Percentiles rank a stretch among this genome's conserved stretches.
phyloP scores from a whole-genome alignment of 2,888 invertebrate species.

The Pyrochroa serraticornis region DNA sequence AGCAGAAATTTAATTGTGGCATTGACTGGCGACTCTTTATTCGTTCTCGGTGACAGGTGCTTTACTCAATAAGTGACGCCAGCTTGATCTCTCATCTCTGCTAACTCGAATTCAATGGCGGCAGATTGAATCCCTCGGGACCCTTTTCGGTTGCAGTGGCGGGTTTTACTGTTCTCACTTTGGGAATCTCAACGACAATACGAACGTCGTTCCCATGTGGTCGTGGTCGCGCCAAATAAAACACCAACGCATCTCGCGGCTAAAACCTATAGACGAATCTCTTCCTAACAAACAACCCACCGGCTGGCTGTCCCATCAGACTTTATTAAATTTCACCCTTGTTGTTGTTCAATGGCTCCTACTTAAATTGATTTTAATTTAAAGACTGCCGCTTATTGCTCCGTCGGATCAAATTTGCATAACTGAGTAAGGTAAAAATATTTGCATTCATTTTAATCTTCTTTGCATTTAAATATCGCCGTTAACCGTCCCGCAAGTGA shows the following conservation, averaged over 20 bases:
- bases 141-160: conserved; percentile 10
- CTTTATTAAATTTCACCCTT: conserved; percentile 26
- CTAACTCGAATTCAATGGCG: conserved; percentile 39
- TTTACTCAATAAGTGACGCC: conserved; percentile 37
- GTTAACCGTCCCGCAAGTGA: conserved; percentile 8
- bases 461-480: conserved; percentile 24
- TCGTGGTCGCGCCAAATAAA: too few species aligned
- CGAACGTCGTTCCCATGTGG: background rate
- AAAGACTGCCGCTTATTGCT: conserved; percentile 26
- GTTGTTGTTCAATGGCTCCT: conserved; percentile 26
- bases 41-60: conserved; percentile 36
- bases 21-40: conserved; percentile 31
- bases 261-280: background rate
- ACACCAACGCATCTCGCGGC: too few species aligned
- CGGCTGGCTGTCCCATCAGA: conserved; percentile 20
- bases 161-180: conserved; percentile 5
- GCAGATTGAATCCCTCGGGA: conserved; percentile 34
- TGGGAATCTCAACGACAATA: background rate
- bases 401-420: conserved; percentile 25
- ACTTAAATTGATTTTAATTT: conserved; percentile 28
- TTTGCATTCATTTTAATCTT: conserved; percentile 30
- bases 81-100: conserved; percentile 36
- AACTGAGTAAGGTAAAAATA: conserved; percentile 29
- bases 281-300: conserved; percentile 15
- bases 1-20: conserved; percentile 28